These are phyloP conservation scores for Rousettus madagascariensis DNA, from an alignment of 2,797 vertebrate species.

Conservation along the genomic window DNA sequence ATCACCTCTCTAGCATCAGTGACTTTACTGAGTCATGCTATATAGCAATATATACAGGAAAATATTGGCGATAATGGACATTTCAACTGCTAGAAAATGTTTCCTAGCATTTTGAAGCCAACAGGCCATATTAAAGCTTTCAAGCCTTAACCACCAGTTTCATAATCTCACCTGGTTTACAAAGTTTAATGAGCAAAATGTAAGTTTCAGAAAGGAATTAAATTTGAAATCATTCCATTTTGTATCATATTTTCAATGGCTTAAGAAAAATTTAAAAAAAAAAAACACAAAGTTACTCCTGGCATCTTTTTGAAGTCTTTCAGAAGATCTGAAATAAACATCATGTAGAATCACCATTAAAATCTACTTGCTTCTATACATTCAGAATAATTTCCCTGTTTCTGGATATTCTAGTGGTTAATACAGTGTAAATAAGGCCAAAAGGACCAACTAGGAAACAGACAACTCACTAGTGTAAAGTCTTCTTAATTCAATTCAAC, in stretches of 20 bases:
- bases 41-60: no score
- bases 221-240: background rate
- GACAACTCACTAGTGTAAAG: background rate
- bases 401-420: background rate
- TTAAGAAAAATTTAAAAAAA: background rate
- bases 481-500: background rate
- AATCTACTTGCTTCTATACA: background rate
- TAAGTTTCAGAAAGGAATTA: constrained; percentile 3
- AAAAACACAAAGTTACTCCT: background rate
- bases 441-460: background rate
- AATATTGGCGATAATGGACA: background rate
- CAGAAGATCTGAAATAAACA: constrained; percentile 4
- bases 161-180: background rate
- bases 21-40: background rate
- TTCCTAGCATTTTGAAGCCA: background rate
- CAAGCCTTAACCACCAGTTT: background rate
- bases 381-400: background rate
- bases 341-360: background rate
- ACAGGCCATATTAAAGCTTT: background rate
- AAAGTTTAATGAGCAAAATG: background rate
- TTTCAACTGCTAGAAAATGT: background rate
- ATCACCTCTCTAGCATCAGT: background rate
- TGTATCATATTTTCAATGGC: background rate
- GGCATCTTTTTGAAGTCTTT: background rate
- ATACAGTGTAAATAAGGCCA: background rate